Evolutionary conservation across 2,888 invertebrate genomes (phyloP).

Genomic region (Endomychus coccineus): DNA sequence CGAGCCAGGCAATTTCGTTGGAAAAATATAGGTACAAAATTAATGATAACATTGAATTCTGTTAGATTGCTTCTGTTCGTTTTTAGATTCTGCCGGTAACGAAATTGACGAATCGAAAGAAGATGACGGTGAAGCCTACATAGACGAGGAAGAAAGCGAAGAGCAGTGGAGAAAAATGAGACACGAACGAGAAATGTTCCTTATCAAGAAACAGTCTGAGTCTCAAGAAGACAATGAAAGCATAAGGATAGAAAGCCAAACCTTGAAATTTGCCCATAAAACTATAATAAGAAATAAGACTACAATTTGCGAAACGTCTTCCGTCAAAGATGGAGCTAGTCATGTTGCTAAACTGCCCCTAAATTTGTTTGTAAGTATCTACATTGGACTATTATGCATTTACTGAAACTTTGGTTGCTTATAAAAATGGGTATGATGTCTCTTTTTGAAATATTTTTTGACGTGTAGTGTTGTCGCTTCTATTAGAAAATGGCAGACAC

Average conservation of each 20-base stretch:
- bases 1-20: slow-evolving; percentile 78
- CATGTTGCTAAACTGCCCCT: slow-evolving; percentile 44
- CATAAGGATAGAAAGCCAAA: slow-evolving; percentile 38
- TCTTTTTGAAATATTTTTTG: no score
- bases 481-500: no score
- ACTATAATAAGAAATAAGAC: slow-evolving; percentile 28
- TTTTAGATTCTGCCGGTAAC: slow-evolving; percentile 18
- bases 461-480: no score
- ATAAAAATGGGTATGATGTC: no score
- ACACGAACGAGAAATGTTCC: slow-evolving; percentile 71
- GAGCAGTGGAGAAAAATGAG: slow-evolving; percentile 72
- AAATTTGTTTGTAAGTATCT: slow-evolving; percentile 42
- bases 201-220: slow-evolving; percentile 49
- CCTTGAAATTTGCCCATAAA: slow-evolving; percentile 45
- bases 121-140: slow-evolving; percentile 46
- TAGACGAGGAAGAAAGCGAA: slow-evolving; percentile 68
- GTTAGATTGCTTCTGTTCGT: background rate
- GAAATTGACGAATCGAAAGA: slow-evolving; percentile 22
- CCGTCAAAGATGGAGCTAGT: slow-evolving; percentile 22
- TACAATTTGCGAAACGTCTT: slow-evolving; percentile 11
- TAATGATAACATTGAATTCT: background rate
- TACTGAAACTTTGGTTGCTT: slow-evolving; percentile 8
- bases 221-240: slow-evolving; percentile 27
- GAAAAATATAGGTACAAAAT: slow-evolving; percentile 62
- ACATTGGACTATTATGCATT: background rate